Evolutionary conservation across 2,113 vertebrate genomes (phyloP).

Genomic region (Acanthochromis polyacanthus): DNA sequence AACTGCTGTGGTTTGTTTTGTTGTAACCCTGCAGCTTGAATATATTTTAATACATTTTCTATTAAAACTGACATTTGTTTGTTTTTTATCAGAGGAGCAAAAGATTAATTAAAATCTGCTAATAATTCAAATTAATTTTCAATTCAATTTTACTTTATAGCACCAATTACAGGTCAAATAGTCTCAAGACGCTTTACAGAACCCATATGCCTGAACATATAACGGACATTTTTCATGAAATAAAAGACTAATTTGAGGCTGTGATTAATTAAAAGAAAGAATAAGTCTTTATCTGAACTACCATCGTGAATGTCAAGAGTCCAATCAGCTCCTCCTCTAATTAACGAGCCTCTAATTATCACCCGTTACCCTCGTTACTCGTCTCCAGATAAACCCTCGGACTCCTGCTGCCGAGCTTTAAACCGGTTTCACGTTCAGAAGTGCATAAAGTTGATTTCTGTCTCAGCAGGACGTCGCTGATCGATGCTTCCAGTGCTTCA

Average conservation of each 20-base stretch:
- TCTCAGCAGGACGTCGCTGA: not conserved
- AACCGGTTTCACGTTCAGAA: not conserved
- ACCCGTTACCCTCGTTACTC: constrained; percentile 56
- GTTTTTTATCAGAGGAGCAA: too few species aligned
- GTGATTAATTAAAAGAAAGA: constrained; percentile 26
- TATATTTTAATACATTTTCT: too few species aligned
- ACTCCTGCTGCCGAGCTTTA: constrained; percentile 22
- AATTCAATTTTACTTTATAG: too few species aligned
- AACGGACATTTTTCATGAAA: not conserved
- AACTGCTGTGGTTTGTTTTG: too few species aligned
- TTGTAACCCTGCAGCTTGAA: too few species aligned
- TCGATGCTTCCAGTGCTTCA: constrained; percentile 33
- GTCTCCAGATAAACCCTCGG: constrained; percentile 23
- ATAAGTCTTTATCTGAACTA: constrained; percentile 30
- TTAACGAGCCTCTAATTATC: constrained; percentile 46
- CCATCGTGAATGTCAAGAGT: constrained; percentile 53
- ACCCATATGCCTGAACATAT: too few species aligned
- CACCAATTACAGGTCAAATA: too few species aligned
- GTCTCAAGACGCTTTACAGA: too few species aligned
- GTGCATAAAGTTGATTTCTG: not conserved
- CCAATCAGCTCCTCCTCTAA: constrained; percentile 52
- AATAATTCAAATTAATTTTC: too few species aligned
- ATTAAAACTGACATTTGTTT: too few species aligned
- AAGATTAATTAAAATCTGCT: too few species aligned
- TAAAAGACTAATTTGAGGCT: not conserved